A percentile compares a stretch with the other conserved stretches of the same genome.
Conservation (phyloP, 2,113 vertebrate species). For the Puma concolor region DNA sequence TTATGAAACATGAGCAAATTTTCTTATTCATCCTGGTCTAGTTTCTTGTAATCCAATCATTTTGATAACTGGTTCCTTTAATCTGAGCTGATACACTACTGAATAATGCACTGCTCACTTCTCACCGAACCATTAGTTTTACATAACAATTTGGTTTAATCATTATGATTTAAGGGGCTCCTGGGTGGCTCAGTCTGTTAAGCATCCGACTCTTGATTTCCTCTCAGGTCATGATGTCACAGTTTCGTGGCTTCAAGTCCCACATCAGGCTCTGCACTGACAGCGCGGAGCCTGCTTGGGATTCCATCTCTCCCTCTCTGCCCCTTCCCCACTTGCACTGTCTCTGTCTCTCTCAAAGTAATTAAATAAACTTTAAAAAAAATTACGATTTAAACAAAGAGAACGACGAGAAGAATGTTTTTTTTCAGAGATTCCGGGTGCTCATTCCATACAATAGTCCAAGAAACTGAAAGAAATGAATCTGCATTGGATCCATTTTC, state of each 20-base stretch:
- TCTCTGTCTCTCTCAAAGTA: too few species aligned
- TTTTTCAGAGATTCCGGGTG: conserved; percentile 61
- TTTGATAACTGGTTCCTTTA: conserved; percentile 62
- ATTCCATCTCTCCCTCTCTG: too few species aligned
- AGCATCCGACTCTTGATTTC: too few species aligned
- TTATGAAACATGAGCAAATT: conserved; percentile 39
- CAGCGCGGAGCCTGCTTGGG: too few species aligned
- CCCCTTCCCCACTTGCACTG: too few species aligned
- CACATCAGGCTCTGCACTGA: too few species aligned
- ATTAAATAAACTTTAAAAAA: too few species aligned
- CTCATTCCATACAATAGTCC: neutral
- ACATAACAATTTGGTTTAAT: conserved; percentile 68
- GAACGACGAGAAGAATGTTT: conserved; percentile 69
- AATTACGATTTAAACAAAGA: conserved; percentile 74
- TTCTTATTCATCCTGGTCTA: neutral
- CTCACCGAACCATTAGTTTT: conserved; percentile 75
- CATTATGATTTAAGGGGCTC: conserved; percentile 68
- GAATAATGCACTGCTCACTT: conserved; percentile 76
- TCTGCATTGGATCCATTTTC: neutral
- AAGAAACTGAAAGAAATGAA: neutral
- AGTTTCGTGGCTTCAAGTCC: too few species aligned
- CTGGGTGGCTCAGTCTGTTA: too few species aligned
- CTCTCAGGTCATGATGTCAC: too few species aligned
- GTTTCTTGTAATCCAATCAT: conserved; percentile 48
- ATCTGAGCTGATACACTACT: neutral